phyloP scores from a whole-genome alignment of 2,888 invertebrate species.

The Venustoraphidia nigricollis region DNA sequence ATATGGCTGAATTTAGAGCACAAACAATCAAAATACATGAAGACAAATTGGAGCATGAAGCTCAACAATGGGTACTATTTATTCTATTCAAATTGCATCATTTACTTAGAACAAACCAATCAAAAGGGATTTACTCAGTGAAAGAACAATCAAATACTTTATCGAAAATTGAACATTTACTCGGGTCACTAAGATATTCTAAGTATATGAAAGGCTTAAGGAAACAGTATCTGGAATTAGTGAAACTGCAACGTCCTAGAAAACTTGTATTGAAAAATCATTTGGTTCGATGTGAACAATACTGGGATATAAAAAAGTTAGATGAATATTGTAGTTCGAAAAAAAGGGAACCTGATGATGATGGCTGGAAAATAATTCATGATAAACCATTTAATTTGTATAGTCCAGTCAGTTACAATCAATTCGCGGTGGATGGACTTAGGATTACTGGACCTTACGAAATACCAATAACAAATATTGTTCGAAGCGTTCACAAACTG shows the following conservation, averaged over 20 bases:
- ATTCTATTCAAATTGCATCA: conserved; percentile 26
- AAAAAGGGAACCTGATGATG: not conserved
- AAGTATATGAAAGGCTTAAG: conserved; percentile 19
- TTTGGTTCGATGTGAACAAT: conserved; percentile 2
- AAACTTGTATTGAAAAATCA: not conserved
- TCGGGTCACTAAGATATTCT: conserved; percentile 18
- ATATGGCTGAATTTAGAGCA: too few relatives aligned
- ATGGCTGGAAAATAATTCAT: not conserved
- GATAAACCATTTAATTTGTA: not conserved
- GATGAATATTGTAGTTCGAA: not conserved
- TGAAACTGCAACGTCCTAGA: not conserved
- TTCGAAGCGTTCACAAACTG: conserved; percentile 1
- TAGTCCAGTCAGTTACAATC: not conserved
- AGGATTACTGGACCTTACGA: not conserved
- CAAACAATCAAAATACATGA: conserved; percentile 3
- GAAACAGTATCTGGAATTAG: conserved; percentile 11
- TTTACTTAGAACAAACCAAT: conserved; percentile 19
- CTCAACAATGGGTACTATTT: conserved; percentile 19
- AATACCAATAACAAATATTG: not conserved
- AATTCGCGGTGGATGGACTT: too few relatives aligned
- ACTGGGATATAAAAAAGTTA: conserved; percentile 1
- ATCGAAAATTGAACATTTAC: conserved; percentile 20
- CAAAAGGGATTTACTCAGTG: conserved; percentile 20
- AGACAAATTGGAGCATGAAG: conserved; percentile 14
- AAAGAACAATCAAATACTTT: conserved; percentile 18